phyloP scores from a whole-genome alignment of 1,140 invertebrate genomes.

The Neotoxoptera formosana region DNA sequence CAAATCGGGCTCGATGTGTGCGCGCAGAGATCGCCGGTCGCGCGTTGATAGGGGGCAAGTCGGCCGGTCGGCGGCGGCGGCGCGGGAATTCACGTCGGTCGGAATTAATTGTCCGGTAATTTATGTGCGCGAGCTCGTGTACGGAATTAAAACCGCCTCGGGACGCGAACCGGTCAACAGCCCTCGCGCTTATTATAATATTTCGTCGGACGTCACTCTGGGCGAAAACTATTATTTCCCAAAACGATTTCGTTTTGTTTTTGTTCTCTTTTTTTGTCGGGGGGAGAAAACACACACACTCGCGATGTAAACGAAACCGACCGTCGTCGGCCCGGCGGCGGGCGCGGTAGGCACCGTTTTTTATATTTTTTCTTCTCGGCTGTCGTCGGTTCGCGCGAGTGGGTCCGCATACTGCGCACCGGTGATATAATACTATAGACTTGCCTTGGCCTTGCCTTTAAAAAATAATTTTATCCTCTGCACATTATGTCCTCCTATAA shows the following conservation, averaged over 20 bases:
- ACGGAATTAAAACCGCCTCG: conserved; percentile 41
- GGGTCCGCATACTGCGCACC: no score
- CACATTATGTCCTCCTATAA: no score
- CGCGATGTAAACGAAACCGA: not conserved
- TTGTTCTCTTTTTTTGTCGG: not conserved
- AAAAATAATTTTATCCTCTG: no score
- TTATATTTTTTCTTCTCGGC: not conserved
- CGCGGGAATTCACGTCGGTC: conserved; percentile 49
- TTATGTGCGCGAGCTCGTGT: conserved; percentile 48
- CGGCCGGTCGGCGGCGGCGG: conserved; percentile 9
- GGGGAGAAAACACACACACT: not conserved
- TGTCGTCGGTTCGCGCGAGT: not conserved
- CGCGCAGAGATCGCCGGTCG: conserved; percentile 4
- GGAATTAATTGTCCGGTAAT: conserved; percentile 56
- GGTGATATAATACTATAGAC: no score
- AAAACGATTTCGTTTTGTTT: conserved; percentile 27
- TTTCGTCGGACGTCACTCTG: conserved; percentile 53
- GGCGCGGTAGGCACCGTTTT: not conserved
- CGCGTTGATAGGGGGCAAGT: conserved; percentile 46
- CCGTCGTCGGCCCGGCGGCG: conserved; percentile 1
- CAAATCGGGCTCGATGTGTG: conserved; percentile 24
- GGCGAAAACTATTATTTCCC: conserved; percentile 55
- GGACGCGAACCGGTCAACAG: conserved; percentile 48
- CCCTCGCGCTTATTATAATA: conserved; percentile 10
- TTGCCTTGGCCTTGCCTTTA: no score